Evolutionary conservation across 2,113 vertebrate genomes (phyloP), one percentile per base, ranked within the genome.

Genomic region (Sinocyclocheilus maitianheensis): DNA sequence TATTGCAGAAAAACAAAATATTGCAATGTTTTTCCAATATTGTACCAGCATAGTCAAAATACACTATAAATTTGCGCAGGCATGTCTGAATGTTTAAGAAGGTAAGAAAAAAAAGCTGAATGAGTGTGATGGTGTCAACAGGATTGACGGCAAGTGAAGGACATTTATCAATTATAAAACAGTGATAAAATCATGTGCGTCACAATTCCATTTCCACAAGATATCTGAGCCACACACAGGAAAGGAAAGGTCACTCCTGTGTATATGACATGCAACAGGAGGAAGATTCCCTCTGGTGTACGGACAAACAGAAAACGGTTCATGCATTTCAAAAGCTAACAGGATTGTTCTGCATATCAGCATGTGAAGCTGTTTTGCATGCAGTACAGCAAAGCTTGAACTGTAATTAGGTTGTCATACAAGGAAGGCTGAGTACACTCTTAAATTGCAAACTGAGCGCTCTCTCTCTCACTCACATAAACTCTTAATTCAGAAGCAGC

Each of bases 351-450:
- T 37, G 71, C 26, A 58, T 74, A 14, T 74, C 26, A 84, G 51
- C 69, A 74, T 74, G 69, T 55, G 22, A 11, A 37, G 65, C 82
- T 58, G 82, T 74, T 84, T 58, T 72, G 82, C 67, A 84, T 60
- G 22, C 26, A 43, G 51, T 58, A 58, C 26, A 83, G 67, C 48
- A 74, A 13, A 24, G 22, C 81, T 74, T 58, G 81, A 84, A 84
- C 71, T 83, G 65, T 83, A 83, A 83, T 75, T 74, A 84, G 82
- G 82, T 74, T 84, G 82, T 84, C 82, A 74, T 58, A 53, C 14
- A 7, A 84, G 48, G 53, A 84, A 46, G 48, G 69, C 51, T 60
- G 82, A 84, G 69, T 43, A 84, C 22, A 81, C 37, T 24, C 40
- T 48, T 24, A 81, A 81, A 81, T 48, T 12, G 40, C 62, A 84